A percentile compares a stretch with the other conserved stretches of the same genome.
Evolutionary conservation across 2,888 invertebrate species (phyloP).

Genomic region (Drosophila cognata): DNA sequence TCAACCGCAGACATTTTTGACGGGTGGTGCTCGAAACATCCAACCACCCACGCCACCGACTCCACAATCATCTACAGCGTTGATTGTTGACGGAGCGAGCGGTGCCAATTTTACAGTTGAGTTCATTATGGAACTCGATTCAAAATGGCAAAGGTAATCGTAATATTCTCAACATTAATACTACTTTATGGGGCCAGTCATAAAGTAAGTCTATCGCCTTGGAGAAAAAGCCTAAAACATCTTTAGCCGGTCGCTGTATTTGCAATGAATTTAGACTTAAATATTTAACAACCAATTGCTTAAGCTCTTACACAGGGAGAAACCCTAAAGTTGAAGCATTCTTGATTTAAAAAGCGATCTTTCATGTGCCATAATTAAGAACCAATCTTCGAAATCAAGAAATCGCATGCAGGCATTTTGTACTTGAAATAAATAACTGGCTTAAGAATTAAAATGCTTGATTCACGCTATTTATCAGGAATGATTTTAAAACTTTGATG

Average conservation of each 20-base stretch:
- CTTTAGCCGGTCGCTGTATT: not conserved
- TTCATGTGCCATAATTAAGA: not conserved
- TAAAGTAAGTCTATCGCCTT: constrained; percentile 33
- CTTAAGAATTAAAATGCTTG: not conserved
- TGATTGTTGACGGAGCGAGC: constrained; percentile 50
- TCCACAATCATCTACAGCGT: not conserved
- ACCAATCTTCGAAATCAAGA: no score
- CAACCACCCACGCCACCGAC: constrained; percentile 4
- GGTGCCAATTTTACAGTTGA: constrained; percentile 62
- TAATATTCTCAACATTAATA: constrained; percentile 46
- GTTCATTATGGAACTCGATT: constrained; percentile 67
- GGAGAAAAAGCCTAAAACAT: constrained; percentile 3
- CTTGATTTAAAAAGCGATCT: not conserved
- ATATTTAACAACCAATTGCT: constrained; percentile 72
- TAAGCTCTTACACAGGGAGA: constrained; percentile 27
- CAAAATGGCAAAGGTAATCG: constrained; percentile 60
- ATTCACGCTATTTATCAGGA: not conserved
- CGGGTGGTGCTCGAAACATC: constrained; percentile 10
- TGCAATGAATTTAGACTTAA: constrained; percentile 40
- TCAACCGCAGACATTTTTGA: constrained; percentile 66
- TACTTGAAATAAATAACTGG: not conserved
- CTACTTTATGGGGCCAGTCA: constrained; percentile 50
- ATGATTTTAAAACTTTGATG: not conserved
- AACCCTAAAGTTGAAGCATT: not conserved
- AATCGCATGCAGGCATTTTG: not conserved